Percentiles rank a stretch among this genome's conserved stretches.
Evolutionary conservation across 2,113 vertebrate species (phyloP).

Genomic region (Rhadina sibilatrix): DNA sequence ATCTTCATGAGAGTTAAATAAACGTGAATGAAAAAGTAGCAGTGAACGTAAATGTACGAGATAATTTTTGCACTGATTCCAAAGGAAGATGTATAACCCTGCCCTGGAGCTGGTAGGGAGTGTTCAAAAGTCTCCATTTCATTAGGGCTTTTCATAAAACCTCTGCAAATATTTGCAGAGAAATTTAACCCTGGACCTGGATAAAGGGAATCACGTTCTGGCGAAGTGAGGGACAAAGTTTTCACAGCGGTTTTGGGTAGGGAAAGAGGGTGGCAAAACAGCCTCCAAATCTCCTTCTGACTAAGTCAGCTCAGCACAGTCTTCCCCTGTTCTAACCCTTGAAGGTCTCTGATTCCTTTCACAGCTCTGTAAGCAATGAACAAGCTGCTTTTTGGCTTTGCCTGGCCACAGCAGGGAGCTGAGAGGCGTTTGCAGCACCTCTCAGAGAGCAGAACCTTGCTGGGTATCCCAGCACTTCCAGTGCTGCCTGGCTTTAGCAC

Average conservation of each 20-base stretch:
- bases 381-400: neutral
- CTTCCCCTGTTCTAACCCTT: neutral
- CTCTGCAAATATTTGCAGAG: neutral
- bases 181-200: conserved; percentile 4
- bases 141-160: neutral
- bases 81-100: neutral
- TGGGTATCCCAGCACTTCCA: neutral
- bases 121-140: conserved; percentile 4
- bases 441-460: neutral
- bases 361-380: neutral
- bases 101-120: neutral
- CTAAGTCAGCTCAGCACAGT: neutral
- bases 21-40: conserved; percentile 33
- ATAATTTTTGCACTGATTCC: neutral
- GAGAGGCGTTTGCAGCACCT: neutral
- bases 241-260: neutral
- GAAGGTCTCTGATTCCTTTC: neutral
- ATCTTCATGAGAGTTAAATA: conserved; percentile 23
- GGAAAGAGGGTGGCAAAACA: neutral
- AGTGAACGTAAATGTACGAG: neutral
- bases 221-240: neutral
- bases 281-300: neutral
- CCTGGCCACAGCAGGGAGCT: neutral
- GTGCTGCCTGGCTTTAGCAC: neutral
- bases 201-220: neutral